Conservation (phyloP, 2,797 vertebrate genomes). For the Dermochelys coriacea region DNA sequence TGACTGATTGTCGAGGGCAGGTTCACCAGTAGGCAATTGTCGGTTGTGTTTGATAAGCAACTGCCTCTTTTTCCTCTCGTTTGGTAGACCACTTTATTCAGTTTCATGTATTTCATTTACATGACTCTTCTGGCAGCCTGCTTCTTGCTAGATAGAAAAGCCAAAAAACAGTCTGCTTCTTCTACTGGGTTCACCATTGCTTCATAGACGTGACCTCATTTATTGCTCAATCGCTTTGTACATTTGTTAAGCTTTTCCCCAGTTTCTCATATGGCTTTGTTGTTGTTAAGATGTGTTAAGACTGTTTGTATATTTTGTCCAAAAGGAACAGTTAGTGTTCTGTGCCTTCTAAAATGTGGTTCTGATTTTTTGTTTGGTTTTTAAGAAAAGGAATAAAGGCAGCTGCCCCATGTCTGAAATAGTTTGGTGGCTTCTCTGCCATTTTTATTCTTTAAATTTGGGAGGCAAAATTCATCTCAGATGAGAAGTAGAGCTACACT, state of each 20-base stretch:
- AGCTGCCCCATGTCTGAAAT: background rate
- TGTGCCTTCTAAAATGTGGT: background rate
- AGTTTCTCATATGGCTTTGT: background rate
- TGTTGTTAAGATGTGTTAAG: background rate
- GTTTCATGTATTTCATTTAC: constrained; percentile 56
- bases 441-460: background rate
- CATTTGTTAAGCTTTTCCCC: background rate
- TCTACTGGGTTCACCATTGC: constrained; percentile 19
- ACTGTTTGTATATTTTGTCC: background rate
- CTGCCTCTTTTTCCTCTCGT: background rate
- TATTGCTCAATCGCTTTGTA: background rate
- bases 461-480: constrained; percentile 5
- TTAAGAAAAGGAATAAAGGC: background rate
- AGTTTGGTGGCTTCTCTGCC: constrained; percentile 4
- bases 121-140: constrained; percentile 38
- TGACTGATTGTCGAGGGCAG: background rate
- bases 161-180: constrained; percentile 26
- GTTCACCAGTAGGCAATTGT: background rate
- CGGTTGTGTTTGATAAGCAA: constrained; percentile 14
- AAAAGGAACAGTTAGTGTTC: background rate
- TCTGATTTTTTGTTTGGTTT: background rate
- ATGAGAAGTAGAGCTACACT: background rate
- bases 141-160: constrained; percentile 48
- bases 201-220: background rate
- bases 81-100: background rate